Conservation (phyloP, 2,797 vertebrate genomes). For the Rallus crepitans region DNA sequence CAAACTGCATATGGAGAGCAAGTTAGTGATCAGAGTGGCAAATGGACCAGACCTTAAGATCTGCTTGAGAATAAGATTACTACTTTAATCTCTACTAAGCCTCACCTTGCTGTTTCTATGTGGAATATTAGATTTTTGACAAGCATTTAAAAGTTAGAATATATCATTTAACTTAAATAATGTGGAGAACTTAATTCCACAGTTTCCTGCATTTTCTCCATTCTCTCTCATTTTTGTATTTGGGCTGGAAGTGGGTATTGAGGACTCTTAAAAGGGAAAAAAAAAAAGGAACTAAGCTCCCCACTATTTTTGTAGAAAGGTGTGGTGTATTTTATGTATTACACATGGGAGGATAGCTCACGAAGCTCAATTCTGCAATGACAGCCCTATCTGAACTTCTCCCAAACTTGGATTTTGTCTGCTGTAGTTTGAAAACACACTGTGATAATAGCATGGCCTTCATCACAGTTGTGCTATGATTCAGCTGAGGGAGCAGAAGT, state of each 20-base stretch:
- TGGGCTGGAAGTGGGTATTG: neutral
- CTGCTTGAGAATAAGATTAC: neutral
- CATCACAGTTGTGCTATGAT: neutral
- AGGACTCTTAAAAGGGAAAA: neutral
- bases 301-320: neutral
- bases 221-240: neutral
- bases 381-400: neutral
- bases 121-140: neutral
- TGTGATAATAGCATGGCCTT: neutral
- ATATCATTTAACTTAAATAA: neutral
- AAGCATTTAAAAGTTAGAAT: neutral
- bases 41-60: neutral
- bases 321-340: neutral
- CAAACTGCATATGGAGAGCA: slow-evolving; percentile 94
- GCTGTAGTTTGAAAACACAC: neutral
- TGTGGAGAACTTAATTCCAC: neutral
- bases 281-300: neutral
- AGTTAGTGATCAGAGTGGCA: slow-evolving; percentile 80
- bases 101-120: neutral
- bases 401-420: neutral
- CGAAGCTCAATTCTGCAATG: neutral
- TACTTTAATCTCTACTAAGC: neutral
- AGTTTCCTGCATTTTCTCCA: neutral
- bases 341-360: neutral
- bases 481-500: neutral